phyloP scores from a whole-genome alignment of 2,888 invertebrate species.

The Spilarctia lutea region DNA sequence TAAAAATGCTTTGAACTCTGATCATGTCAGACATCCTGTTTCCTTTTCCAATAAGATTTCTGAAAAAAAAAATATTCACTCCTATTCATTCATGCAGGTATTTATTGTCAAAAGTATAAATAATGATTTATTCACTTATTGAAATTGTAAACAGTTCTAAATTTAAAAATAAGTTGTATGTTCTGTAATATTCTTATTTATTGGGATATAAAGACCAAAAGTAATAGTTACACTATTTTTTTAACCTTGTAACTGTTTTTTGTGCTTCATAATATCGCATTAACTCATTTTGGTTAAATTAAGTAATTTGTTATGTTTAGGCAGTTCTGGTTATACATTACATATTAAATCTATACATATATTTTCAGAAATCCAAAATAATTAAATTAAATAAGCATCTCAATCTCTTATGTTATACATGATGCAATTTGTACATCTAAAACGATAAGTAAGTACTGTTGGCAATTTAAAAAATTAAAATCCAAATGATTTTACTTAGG shows the following conservation, averaged over 20 bases:
- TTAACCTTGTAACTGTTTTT: not conserved
- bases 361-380: not conserved
- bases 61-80: not conserved
- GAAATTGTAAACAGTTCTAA: not conserved
- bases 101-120: not conserved
- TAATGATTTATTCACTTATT: not conserved
- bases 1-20: not conserved
- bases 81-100: not conserved
- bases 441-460: no score
- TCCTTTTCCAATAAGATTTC: not conserved
- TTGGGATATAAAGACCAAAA: not conserved
- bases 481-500: no score
- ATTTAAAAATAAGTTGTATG: not conserved
- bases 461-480: not conserved
- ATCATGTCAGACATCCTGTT: not conserved
- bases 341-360: not conserved
- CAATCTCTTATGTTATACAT: not conserved
- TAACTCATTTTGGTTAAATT: not conserved
- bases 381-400: not conserved
- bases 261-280: not conserved
- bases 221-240: not conserved
- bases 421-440: no score
- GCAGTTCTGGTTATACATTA: not conserved
- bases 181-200: not conserved
- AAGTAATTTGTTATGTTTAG: not conserved